Conservation (phyloP, 2,888 invertebrate genomes). For the Helleia helle region DNA sequence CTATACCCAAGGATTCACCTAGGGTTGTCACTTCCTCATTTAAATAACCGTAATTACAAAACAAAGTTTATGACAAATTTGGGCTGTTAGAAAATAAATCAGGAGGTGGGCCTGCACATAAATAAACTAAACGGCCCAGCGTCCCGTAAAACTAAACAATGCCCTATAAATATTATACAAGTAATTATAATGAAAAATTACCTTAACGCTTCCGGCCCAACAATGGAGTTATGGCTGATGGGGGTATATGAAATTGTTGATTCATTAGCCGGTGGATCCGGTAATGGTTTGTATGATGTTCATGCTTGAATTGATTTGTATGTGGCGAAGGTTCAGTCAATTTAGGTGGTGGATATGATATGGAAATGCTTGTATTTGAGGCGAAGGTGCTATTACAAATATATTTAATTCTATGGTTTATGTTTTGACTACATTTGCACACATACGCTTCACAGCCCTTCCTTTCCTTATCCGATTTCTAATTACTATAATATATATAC, state of each 20-base stretch:
- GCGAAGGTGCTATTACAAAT: no score
- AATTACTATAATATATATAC: no score
- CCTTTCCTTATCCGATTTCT: no score
- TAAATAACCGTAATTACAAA: background rate
- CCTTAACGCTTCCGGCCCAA: background rate
- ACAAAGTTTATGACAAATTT: conserved; percentile 2
- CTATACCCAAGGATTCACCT: no score
- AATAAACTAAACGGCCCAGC: background rate
- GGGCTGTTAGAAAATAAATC: background rate
- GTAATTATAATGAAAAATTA: conserved; percentile 8
- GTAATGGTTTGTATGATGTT: background rate
- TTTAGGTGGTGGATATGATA: no score
- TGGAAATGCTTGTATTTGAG: no score
- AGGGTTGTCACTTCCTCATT: no score
- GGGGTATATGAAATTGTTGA: background rate
- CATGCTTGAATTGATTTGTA: no score
- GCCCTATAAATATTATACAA: conserved; percentile 3
- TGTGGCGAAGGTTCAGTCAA: no score
- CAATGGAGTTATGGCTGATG: background rate
- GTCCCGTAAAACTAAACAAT: background rate
- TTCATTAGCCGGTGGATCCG: background rate
- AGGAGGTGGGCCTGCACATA: background rate
- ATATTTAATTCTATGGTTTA: no score
- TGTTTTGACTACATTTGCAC: no score
- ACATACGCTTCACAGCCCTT: no score